Evolutionary conservation across 2,888 invertebrate species (phyloP), one percentile per base, ranked within the genome.

Genomic region (Tineola bisselliella): DNA sequence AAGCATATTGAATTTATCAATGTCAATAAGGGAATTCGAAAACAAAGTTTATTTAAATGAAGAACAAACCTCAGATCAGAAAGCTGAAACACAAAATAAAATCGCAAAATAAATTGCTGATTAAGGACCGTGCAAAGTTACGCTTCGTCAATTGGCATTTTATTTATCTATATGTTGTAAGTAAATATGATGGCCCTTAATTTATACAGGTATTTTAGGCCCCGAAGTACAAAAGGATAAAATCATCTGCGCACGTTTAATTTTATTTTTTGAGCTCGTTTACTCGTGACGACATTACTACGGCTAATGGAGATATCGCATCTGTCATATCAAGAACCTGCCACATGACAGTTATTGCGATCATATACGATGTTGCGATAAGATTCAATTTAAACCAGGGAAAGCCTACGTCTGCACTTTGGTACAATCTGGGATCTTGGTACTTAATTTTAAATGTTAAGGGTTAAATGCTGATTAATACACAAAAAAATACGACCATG

Each of bases 101-200:
- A 76, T 74, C 79, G 74, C 75, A 72, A 76, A 77, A 81, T 81
- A 77, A 84, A 83, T 76, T 77, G 82, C 77, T 84, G 84, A 86
- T 84, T 83, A 77, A 78, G 75, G 72, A 74, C 74, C 72, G 76
- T 73, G 76, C 74, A 69, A 74, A 77, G 75, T 77, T 78, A 81
- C 81, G 81, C 81, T 80, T 71, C 78, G 78, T 76, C 77, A 77
- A 78, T 77, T 72, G 75, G 73, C 76, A 81, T 82, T 83, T 81
- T 81, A 81, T 83, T 84, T 80, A 76, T 77, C 75, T 74, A 74
- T 70, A 74, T 77, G 76, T 72, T 72, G 74, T 81, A 81, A 81
- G 77, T 77, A 84, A 84, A 84, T 81, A 82, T 81, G 80, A 84
- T 75, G 75, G 77, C 76, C 76, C 82, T 83, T 84, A 83, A 84